A percentile compares a stretch with the other conserved stretches of the same genome.
Conservation (phyloP, 2,888 invertebrate genomes). For the Aphodius granarius region DNA sequence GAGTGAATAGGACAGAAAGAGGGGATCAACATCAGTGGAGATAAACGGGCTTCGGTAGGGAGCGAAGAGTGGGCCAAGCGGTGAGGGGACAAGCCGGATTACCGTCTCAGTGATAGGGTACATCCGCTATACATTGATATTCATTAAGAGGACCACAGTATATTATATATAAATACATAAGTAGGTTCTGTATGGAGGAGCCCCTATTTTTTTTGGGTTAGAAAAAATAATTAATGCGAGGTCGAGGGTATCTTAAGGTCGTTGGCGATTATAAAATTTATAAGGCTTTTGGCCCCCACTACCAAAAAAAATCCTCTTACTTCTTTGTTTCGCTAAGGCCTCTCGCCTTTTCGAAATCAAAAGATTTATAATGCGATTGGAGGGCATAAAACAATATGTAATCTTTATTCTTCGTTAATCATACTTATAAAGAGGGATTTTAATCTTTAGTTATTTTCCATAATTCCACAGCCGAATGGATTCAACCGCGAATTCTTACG, state of each 20-base stretch:
- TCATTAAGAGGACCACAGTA: constrained; percentile 29
- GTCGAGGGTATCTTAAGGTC: constrained; percentile 31
- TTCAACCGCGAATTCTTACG: background rate
- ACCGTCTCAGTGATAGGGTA: constrained; percentile 45
- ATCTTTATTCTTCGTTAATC: background rate
- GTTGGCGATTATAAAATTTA: constrained; percentile 46
- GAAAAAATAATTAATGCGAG: constrained; percentile 43
- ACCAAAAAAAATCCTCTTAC: constrained; percentile 48
- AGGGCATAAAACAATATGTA: background rate
- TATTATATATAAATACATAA: constrained; percentile 2
- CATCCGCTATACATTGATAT: constrained; percentile 46
- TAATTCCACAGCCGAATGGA: background rate
- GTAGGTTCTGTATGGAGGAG: constrained; percentile 20
- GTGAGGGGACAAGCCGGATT: constrained; percentile 41
- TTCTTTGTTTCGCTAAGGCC: constrained; percentile 44
- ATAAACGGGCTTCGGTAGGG: constrained; percentile 46
- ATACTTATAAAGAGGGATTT: background rate
- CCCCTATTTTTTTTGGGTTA: constrained; percentile 17
- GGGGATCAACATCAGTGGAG: constrained; percentile 48
- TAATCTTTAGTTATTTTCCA: background rate
- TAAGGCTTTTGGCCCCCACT: constrained; percentile 48
- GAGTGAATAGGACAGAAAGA: constrained; percentile 43
- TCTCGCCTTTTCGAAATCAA: constrained; percentile 21
- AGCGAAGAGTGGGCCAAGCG: constrained; percentile 30
- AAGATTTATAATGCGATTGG: constrained; percentile 2